Evolutionary conservation across 2,888 invertebrate genomes (phyloP).

Genomic region (Heliconius erato): DNA sequence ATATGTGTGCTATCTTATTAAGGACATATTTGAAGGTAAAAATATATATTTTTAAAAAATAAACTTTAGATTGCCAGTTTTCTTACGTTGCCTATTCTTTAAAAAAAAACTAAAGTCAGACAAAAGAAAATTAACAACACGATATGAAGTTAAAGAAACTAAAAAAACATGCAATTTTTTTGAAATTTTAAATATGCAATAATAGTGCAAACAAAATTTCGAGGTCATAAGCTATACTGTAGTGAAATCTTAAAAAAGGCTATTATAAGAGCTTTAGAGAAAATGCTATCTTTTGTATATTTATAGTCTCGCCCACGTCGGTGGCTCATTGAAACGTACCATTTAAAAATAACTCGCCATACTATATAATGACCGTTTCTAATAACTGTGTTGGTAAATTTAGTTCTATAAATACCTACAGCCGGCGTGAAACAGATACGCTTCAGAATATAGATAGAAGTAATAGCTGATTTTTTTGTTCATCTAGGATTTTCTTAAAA

Average conservation of each 20-base stretch:
- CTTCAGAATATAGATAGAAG: neutral
- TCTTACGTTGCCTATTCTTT: neutral
- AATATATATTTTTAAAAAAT: no score
- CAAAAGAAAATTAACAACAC: neutral
- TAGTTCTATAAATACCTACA: conserved; percentile 20
- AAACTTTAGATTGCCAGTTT: no score
- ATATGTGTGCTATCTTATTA: neutral
- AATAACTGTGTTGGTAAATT: conserved; percentile 28
- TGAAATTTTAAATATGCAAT: conserved; percentile 12
- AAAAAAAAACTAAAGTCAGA: neutral
- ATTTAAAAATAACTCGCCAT: conserved; percentile 38
- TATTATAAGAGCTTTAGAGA: conserved; percentile 35
- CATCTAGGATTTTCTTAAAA: neutral
- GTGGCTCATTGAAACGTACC: conserved; percentile 41
- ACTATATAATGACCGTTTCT: conserved; percentile 39
- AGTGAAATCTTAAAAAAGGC: conserved; percentile 2
- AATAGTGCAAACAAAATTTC: conserved; percentile 58
- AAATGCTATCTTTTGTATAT: conserved; percentile 49
- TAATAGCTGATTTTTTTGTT: neutral
- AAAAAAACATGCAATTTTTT: neutral
- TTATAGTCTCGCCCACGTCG: conserved; percentile 44
- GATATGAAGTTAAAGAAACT: neutral
- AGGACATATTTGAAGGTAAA: no score
- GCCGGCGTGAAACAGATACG: conserved; percentile 10
- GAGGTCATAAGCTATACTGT: neutral